phyloP scores from a whole-genome alignment of 2,888 invertebrate genomes.

The Eutolmus rufibarbis region DNA sequence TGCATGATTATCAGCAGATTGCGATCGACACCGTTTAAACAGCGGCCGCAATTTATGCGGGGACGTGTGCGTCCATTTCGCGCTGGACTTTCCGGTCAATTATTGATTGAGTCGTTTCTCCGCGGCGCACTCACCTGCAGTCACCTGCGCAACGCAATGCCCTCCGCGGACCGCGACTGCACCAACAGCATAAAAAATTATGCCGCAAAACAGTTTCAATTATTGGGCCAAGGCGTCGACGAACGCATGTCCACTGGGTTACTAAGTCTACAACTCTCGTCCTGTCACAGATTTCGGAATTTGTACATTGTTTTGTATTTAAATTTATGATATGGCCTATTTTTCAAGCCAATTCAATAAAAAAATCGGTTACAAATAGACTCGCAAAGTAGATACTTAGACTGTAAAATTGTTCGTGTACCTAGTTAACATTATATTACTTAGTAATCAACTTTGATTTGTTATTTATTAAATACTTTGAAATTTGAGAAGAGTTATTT shows the following conservation, averaged over 20 bases:
- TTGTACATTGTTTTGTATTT: neutral
- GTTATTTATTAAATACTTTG: too few relatives aligned
- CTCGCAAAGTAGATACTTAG: too few relatives aligned
- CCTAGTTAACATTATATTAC: too few relatives aligned
- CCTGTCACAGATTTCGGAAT: neutral
- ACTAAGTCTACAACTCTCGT: neutral
- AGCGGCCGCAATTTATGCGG: neutral
- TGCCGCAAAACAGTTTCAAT: neutral
- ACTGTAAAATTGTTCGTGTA: too few relatives aligned
- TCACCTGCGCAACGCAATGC: neutral
- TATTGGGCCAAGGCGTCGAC: neutral
- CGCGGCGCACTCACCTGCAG: neutral
- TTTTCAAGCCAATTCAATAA: too few relatives aligned
- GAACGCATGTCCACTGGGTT: neutral
- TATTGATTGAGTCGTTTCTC: conserved; percentile 8
- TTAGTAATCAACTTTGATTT: too few relatives aligned
- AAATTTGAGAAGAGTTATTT: too few relatives aligned
- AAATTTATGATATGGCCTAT: too few relatives aligned
- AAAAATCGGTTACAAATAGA: too few relatives aligned
- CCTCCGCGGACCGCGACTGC: neutral
- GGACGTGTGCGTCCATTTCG: neutral
- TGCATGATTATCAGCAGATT: conserved; percentile 33
- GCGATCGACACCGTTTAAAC: conserved; percentile 29
- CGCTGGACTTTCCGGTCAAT: conserved; percentile 23
- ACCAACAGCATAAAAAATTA: neutral